Base-by-base conservation (phyloP, 1,140 invertebrate genomes). In the Zaprionus capensis region DNA sequence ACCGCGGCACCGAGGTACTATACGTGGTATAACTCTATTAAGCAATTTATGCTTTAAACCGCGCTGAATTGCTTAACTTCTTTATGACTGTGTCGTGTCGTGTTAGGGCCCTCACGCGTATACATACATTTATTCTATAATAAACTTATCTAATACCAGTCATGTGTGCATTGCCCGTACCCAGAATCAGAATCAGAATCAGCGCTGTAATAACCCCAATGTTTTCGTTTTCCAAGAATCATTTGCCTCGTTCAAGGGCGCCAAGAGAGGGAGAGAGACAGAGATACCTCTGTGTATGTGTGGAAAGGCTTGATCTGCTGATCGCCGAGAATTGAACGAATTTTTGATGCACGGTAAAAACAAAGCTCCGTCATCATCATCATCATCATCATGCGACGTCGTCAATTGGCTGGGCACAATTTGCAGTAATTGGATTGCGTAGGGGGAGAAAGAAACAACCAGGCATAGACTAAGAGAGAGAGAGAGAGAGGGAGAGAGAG, bases 41-140 rank as follows among this genome's bases (percentile, higher is more conserved):
- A 88, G 57, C 81, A 84, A 87, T 87, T 87, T 78, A 88, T 84
- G 81, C 71, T 68, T 82, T 78, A 84, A 88, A 74, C 82, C 82
- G n/a, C 74, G 63, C 75, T 78, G 68, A 87, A 84, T 87, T 88
- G 81, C 63, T 88, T 75, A 81, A 87, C 84, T 87, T 88, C 78
- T 88, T 83, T 87, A 88, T 87, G 74, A 24, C 46, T n/a, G 46
- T 24, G 20, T 3, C 44, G 26, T 46, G 34, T 46, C 44, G 34
- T 46, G 34, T 46, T 55, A 68, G 62, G 64, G 64, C 63, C 78
- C 74, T 71, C 81, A 75, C 80, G 62, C 72, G 71, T 86, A 74
- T 80, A 46, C 41, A 74, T 80, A 46, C 41, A 46, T 46, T 82
- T 80, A 76, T 73, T 80, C 80, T 70, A 83, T 87, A 83, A 87